phyloP scores from a whole-genome alignment of 2,888 invertebrate genomes.

The Nephrotoma appendiculata region DNA sequence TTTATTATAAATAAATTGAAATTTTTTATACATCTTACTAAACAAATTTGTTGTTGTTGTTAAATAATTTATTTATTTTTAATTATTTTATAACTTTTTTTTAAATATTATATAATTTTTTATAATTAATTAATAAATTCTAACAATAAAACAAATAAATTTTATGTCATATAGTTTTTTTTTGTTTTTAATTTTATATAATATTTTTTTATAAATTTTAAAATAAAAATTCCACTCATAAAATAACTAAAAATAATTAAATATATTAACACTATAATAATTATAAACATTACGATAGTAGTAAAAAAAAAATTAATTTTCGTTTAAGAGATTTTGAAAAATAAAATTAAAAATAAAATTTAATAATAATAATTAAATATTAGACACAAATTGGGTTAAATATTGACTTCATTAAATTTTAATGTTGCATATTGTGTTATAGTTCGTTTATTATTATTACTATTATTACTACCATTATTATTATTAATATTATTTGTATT shows the following conservation, averaged over 20 bases:
- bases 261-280: neutral
- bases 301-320: neutral
- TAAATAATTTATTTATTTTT: neutral
- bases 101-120: neutral
- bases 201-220: neutral
- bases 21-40: neutral
- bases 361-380: neutral
- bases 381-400: slow-evolving; percentile 13
- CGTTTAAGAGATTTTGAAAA: neutral
- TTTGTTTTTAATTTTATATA: neutral
- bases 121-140: neutral
- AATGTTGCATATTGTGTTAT: slow-evolving; percentile 48
- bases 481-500: neutral
- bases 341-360: neutral
- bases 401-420: slow-evolving; percentile 45
- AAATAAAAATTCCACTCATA: neutral
- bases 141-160: neutral
- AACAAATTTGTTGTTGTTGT: neutral
- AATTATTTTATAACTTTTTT: neutral
- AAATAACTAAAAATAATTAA: neutral
- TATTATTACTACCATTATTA: slow-evolving; percentile 7
- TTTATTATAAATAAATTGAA: neutral
- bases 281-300: neutral
- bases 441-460: slow-evolving; percentile 20
- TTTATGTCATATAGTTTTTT: neutral